A percentile compares a stretch with the other conserved stretches of the same genome.
Conservation (phyloP, 2,888 invertebrate species). For the Fragum whitleyi region DNA sequence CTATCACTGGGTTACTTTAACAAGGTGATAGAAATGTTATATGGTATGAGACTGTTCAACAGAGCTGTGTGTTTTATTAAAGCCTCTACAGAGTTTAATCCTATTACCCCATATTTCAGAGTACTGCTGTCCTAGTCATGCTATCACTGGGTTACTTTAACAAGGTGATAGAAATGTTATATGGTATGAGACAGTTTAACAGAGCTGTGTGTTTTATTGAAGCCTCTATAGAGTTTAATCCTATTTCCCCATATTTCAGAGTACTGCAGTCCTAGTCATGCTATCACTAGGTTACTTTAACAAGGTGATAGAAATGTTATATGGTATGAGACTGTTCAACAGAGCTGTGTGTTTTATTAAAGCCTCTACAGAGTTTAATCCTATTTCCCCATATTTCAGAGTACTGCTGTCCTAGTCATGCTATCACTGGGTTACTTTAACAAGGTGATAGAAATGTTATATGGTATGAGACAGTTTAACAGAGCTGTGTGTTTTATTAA, state of each 20-base stretch:
- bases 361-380: conserved; percentile 83
- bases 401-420: conserved; percentile 85
- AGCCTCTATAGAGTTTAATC: conserved; percentile 85
- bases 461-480: conserved; percentile 85
- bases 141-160: conserved; percentile 86
- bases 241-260: too few relatives aligned
- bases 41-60: too few relatives aligned
- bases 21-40: conserved; percentile 85
- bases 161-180: conserved; percentile 85
- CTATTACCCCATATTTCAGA: too few relatives aligned
- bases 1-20: conserved; percentile 86
- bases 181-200: conserved; percentile 85
- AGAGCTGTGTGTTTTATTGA: conserved; percentile 86
- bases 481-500: conserved; percentile 86
- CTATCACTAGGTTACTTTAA: conserved; percentile 86
- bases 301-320: conserved; percentile 85
- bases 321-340: conserved; percentile 85
- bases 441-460: conserved; percentile 85
- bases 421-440: conserved; percentile 86
- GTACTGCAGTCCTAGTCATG: conserved; percentile 85
- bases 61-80: conserved; percentile 86
- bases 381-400: conserved; percentile 68
- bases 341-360: conserved; percentile 86
- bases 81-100: conserved; percentile 83
- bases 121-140: conserved; percentile 85